Evolutionary conservation across 2,797 vertebrate species (phyloP).

Genomic region (Acrocephalus scirpaceus): DNA sequence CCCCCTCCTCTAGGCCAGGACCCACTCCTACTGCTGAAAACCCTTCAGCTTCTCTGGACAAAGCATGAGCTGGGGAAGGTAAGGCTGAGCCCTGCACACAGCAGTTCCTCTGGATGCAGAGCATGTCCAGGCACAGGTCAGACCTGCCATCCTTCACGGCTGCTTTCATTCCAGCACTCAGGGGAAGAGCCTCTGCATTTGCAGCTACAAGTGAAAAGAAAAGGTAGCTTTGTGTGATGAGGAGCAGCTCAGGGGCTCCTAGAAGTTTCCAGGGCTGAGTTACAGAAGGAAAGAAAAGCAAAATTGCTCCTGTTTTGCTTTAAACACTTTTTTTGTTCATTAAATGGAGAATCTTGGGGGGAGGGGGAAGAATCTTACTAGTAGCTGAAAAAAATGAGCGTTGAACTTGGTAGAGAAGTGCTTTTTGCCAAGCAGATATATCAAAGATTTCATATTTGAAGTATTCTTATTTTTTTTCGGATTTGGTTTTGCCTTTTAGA

Average conservation of each 20-base stretch:
- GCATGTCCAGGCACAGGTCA: constrained; percentile 49
- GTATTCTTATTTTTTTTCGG: neutral
- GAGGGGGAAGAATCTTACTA: neutral
- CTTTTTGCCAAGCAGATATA: constrained; percentile 2
- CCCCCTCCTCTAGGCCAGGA: constrained; percentile 51
- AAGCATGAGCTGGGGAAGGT: constrained; percentile 64
- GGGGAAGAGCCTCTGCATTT: constrained; percentile 1
- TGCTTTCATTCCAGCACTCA: constrained; percentile 29
- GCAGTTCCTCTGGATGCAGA: constrained; percentile 42
- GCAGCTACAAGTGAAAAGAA: constrained; percentile 32
- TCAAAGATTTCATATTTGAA: neutral
- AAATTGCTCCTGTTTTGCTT: constrained; percentile 37
- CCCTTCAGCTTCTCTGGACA: constrained; percentile 61
- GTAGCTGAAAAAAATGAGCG: neutral
- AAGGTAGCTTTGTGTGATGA: constrained; percentile 32
- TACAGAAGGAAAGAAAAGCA: neutral
- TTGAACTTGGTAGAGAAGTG: neutral
- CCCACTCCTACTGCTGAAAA: constrained; percentile 21
- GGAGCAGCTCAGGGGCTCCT: neutral
- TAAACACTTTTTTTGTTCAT: neutral
- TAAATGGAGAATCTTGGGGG: neutral
- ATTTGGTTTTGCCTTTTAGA: constrained; percentile 9
- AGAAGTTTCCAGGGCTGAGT: constrained; percentile 9
- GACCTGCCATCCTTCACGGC: neutral
- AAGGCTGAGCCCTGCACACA: constrained; percentile 2